Percentiles rank a stretch among this genome's conserved stretches.
Evolutionary conservation across 2,888 invertebrate species (phyloP).

Genomic region (Aporophyla lueneburgensis): DNA sequence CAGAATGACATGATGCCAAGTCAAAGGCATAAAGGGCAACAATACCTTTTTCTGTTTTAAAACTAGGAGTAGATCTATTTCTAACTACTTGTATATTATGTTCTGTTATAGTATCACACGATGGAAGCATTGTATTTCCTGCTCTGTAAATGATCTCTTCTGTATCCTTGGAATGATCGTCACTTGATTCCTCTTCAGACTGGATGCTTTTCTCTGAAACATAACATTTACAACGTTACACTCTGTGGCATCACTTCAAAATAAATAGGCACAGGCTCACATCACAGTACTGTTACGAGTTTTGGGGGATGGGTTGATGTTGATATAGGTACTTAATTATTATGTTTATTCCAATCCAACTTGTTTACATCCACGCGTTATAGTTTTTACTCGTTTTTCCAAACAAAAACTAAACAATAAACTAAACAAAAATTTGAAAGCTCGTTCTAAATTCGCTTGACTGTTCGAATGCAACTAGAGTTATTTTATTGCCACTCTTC

Average conservation of each 20-base stretch:
- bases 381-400: too few species aligned
- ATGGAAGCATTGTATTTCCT: conserved; percentile 81
- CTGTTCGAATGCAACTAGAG: too few species aligned
- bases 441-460: too few species aligned
- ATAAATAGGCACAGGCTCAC: neutral
- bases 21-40: conserved; percentile 25
- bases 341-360: too few species aligned
- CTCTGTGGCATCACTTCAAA: neutral
- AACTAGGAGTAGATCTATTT: conserved; percentile 77
- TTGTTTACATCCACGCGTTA: too few species aligned
- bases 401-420: too few species aligned
- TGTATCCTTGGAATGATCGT: conserved; percentile 51
- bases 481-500: too few species aligned
- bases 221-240: conserved; percentile 21
- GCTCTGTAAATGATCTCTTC: conserved; percentile 67
- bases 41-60: conserved; percentile 76
- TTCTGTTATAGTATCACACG: conserved; percentile 83
- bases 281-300: too few species aligned
- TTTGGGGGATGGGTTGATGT: too few species aligned
- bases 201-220: conserved; percentile 79
- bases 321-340: too few species aligned
- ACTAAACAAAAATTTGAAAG: too few species aligned
- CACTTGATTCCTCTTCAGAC: conserved; percentile 69
- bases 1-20: conserved; percentile 29
- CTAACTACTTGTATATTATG: conserved; percentile 80